Conservation (phyloP, 2,797 vertebrate species). For the Gymnothorax reevesii region DNA sequence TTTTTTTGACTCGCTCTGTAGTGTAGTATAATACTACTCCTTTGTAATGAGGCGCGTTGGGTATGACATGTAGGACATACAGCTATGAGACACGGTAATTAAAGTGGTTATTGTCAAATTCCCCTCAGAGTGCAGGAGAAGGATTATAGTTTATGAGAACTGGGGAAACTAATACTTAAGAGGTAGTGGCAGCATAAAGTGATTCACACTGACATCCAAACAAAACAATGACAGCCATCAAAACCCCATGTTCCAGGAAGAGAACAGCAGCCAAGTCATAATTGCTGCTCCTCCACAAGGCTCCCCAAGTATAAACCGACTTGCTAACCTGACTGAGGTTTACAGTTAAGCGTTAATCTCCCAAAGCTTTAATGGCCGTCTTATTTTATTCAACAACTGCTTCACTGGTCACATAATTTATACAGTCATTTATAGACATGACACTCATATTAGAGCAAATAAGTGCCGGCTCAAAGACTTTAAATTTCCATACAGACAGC, state of each 20-base stretch:
- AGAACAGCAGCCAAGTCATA: neutral
- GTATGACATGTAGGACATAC: neutral
- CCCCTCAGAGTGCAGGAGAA: neutral
- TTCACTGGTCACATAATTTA: too few species aligned
- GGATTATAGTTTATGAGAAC: neutral
- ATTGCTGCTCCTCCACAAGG: neutral
- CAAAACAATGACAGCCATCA: neutral
- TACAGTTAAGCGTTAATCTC: constrained; percentile 19
- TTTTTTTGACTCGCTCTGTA: too few species aligned
- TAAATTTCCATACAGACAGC: constrained; percentile 10
- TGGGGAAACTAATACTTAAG: neutral
- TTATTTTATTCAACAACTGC: constrained; percentile 2
- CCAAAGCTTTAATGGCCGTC: constrained; percentile 9
- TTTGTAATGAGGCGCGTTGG: too few species aligned
- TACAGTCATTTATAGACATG: constrained; percentile 22
- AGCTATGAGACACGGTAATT: neutral
- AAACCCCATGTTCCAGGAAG: neutral
- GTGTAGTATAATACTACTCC: too few species aligned
- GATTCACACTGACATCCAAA: neutral
- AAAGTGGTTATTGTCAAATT: neutral
- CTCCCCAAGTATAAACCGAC: neutral
- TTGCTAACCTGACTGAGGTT: constrained; percentile 3
- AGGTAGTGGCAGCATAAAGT: neutral
- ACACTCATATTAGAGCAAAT: constrained; percentile 6
- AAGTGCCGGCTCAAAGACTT: constrained; percentile 20